These are phyloP conservation scores for Azemiops feae DNA, from an alignment of 2,113 vertebrate genomes.

Conservation along the genomic window DNA sequence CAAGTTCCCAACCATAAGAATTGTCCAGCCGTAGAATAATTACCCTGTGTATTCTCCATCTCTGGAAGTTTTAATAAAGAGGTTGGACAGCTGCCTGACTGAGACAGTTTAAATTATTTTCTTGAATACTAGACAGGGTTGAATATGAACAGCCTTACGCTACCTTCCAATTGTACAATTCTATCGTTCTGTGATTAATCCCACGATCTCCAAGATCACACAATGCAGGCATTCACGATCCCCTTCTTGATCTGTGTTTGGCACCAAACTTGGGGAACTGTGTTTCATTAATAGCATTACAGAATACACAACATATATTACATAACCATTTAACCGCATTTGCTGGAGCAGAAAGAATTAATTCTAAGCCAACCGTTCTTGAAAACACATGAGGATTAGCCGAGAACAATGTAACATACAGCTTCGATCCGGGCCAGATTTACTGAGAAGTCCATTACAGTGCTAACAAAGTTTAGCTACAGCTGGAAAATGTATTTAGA, in stretches of 20 bases:
- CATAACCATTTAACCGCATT: not conserved
- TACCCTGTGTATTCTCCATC: not conserved
- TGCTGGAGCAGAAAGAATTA: too few species aligned
- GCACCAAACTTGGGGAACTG: not conserved
- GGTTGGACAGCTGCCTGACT: not conserved
- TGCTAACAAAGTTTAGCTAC: not conserved
- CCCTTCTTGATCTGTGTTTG: not conserved
- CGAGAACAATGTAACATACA: not conserved
- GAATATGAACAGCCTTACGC: accelerated
- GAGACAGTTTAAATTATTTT: not conserved
- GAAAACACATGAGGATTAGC: not conserved
- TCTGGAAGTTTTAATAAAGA: not conserved
- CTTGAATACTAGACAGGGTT: not conserved
- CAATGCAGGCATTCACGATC: not conserved
- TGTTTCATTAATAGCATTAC: not conserved
- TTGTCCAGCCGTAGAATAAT: not conserved
- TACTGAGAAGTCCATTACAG: not conserved
- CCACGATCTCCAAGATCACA: not conserved
- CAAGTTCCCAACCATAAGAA: not conserved
- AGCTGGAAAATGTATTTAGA: not conserved
- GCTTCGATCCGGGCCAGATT: not conserved
- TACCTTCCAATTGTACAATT: not conserved
- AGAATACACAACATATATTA: not conserved
- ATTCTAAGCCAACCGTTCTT: not conserved
- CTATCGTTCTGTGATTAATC: not conserved